Evolutionary conservation across 2,888 invertebrate species (phyloP), one percentile per base, ranked within the genome.

Genomic region (Drosophila robusta): DNA sequence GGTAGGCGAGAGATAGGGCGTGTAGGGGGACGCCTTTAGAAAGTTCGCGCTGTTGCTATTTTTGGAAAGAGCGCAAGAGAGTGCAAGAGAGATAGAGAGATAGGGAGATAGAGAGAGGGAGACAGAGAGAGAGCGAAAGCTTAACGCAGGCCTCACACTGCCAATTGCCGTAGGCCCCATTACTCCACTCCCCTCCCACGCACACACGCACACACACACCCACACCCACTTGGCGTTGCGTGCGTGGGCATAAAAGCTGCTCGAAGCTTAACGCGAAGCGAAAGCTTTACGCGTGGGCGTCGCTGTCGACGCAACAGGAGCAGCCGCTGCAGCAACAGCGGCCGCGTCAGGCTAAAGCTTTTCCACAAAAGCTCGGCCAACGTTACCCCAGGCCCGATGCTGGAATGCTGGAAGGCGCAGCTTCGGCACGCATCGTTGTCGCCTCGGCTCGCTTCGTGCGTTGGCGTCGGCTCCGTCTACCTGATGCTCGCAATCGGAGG

Each of bases 401-500:
- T 75, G 77, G 69, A 75, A 70, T 1, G 44, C 60, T 77, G 77
- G 77, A 77, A 77, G 12, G 32, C 29, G 7, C 26, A 32, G 3
- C 44, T 52, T 74, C 64, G 67, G 52, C 22, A 12, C 22, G 14
- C 34, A 34, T 12, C n/a, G 2, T 60, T 44, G 62, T n/a, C 22
- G 18, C n/a, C 22, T 32, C 46, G 58, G 18, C 4, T 34, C 12
- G 26, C 32, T 22, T 58, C 58, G 56, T 45, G 7, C 22, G 9
- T 45, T 47, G 42, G 41, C 38, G 45, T 54, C 50, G 45, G n/a
- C 45, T 58, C 32, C 36, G 26, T 44, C 89, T 90, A 90, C 90
- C 90, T 90, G 91, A 90, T 90, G 89, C 88, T 89, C 54, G 45
- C 34, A 12, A 12, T 11, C 12, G 34, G 12, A 34, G 34, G 45